These are phyloP conservation scores for Drosophila anceps DNA, from an alignment of 2,888 invertebrate species.

Conservation along the genomic window DNA sequence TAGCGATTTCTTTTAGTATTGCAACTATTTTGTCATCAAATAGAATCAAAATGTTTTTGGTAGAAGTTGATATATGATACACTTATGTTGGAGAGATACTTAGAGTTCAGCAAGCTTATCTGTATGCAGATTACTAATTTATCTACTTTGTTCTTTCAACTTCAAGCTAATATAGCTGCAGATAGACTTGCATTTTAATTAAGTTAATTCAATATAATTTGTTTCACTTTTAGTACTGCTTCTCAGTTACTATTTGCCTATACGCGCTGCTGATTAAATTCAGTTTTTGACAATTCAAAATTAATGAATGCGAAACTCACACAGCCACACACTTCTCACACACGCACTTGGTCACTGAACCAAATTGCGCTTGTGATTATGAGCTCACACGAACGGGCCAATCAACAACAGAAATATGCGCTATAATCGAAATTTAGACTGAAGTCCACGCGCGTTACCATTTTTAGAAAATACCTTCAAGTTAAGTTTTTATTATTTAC, in stretches of 20 bases:
- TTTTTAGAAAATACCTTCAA: constrained; percentile 10
- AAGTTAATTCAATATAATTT: too few species aligned
- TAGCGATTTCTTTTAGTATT: not conserved
- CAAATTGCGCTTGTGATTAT: constrained; percentile 22
- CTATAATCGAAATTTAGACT: constrained; percentile 13
- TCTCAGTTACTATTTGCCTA: not conserved
- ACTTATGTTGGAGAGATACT: too few species aligned
- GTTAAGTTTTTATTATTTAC: constrained; percentile 42
- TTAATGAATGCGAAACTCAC: constrained; percentile 12
- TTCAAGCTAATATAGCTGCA: too few species aligned
- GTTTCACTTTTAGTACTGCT: too few species aligned
- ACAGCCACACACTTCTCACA: not conserved
- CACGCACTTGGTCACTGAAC: not conserved
- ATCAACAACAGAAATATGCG: not conserved
- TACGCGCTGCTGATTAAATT: not conserved
- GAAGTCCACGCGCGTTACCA: constrained; percentile 45
- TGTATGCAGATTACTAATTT: too few species aligned
- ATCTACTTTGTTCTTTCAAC: too few species aligned
- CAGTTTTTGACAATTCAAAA: not conserved
- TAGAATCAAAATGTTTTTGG: too few species aligned
- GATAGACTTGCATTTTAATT: too few species aligned
- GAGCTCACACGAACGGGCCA: not conserved
- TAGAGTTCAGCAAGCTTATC: too few species aligned
- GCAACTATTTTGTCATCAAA: not conserved
- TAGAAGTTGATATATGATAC: too few species aligned